phyloP scores from a whole-genome alignment of 2,888 invertebrate species.

The Amblyjoppa fuscipennis region DNA sequence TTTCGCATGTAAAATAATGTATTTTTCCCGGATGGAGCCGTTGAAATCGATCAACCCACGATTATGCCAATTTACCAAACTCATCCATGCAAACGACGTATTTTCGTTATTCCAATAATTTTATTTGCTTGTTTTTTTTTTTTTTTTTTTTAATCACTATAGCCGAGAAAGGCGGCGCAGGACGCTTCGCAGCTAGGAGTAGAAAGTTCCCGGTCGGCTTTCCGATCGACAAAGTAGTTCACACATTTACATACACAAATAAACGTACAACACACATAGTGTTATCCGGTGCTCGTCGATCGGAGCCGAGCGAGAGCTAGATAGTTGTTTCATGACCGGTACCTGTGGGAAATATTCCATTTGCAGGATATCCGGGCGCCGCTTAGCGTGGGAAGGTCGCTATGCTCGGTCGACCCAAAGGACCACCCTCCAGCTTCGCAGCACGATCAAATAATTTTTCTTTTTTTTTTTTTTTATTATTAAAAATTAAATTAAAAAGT shows the following conservation, averaged over 20 bases:
- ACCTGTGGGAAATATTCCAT: constrained; percentile 67
- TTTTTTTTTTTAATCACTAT: constrained; percentile 21
- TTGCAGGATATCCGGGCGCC: constrained; percentile 56
- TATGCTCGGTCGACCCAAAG: constrained; percentile 30
- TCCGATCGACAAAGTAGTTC: constrained; percentile 50
- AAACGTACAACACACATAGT: constrained; percentile 2
- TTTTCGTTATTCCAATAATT: not conserved
- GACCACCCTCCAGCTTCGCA: constrained; percentile 8
- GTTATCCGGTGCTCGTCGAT: not conserved
- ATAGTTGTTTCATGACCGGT: constrained; percentile 21
- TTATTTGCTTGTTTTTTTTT: not conserved
- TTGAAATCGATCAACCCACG: not conserved
- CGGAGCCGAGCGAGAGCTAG: constrained; percentile 1
- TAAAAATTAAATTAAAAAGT: not conserved
- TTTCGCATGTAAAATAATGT: too few relatives aligned
- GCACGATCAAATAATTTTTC: not conserved
- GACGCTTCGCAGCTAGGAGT: constrained; percentile 59
- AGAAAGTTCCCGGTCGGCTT: constrained; percentile 58
- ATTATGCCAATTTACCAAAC: not conserved
- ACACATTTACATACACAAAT: constrained; percentile 38
- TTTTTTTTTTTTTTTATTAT: not conserved
- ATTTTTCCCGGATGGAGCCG: too few relatives aligned
- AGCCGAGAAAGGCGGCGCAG: constrained; percentile 59
- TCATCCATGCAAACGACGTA: constrained; percentile 27
- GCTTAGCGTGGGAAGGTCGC: constrained; percentile 42